These are phyloP conservation scores for Octonoba sinensis DNA, from an alignment of 2,888 invertebrate genomes.

Conservation along the genomic window DNA sequence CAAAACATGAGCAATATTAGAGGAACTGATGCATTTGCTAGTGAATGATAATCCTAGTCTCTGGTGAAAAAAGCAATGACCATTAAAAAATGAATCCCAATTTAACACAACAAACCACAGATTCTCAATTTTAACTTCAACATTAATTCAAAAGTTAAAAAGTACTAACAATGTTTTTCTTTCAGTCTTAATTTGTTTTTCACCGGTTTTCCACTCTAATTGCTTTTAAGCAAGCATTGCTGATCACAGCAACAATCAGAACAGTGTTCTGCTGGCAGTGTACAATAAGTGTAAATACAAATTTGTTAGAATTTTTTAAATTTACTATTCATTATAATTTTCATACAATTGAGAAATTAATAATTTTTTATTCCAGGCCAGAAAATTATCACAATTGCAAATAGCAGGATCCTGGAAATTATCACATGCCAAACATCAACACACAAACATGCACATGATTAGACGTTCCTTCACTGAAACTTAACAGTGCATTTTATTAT, in stretches of 20 bases:
- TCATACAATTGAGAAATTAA: neutral
- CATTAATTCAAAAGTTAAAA: slow-evolving; percentile 18
- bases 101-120: slow-evolving; percentile 23
- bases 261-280: slow-evolving; percentile 50
- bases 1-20: slow-evolving; percentile 48
- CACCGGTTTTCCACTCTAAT: slow-evolving; percentile 46
- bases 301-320: slow-evolving; percentile 10
- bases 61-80: slow-evolving; percentile 12
- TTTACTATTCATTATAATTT: neutral
- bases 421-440: slow-evolving; percentile 63
- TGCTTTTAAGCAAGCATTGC: slow-evolving; percentile 36
- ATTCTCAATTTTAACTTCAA: slow-evolving; percentile 23
- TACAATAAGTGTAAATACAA: slow-evolving; percentile 5
- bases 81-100: slow-evolving; percentile 5
- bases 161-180: slow-evolving; percentile 3
- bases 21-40: slow-evolving; percentile 50
- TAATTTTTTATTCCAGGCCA: slow-evolving; percentile 54
- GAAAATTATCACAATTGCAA: slow-evolving; percentile 64
- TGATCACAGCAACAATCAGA: slow-evolving; percentile 56
- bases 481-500: slow-evolving; percentile 21
- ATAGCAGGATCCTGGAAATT: slow-evolving; percentile 57
- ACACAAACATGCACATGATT: slow-evolving; percentile 35
- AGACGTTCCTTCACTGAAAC: slow-evolving; percentile 19
- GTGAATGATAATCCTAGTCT: slow-evolving; percentile 5
- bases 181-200: slow-evolving; percentile 8